A percentile compares a stretch with the other conserved stretches of the same genome.
phyloP scores from a whole-genome alignment of 2,797 vertebrate species.

The Neosalanx taihuensis region DNA sequence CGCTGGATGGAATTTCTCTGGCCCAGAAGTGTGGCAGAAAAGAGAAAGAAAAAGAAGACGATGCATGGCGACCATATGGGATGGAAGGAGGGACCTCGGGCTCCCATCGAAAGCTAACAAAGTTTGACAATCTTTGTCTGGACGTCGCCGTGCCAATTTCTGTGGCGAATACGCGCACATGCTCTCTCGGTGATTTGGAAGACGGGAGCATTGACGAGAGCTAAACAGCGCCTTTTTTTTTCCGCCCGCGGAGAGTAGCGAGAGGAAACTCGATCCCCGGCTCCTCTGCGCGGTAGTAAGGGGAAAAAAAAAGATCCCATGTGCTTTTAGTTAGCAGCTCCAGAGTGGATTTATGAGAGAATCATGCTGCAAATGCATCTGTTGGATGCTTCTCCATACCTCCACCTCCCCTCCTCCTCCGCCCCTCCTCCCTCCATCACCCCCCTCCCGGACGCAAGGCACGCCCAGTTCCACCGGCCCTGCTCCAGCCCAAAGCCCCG shows the following conservation, averaged over 20 bases:
- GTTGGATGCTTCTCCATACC: constrained; percentile 49
- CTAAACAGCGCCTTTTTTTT: constrained; percentile 46
- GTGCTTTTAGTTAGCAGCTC: constrained; percentile 71
- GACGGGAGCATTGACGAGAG: constrained; percentile 56
- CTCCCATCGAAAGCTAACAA: constrained; percentile 58
- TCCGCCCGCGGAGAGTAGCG: constrained; percentile 31
- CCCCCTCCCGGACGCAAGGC: constrained; percentile 26
- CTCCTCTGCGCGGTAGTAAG: constrained; percentile 54
- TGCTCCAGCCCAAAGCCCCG: constrained; percentile 26
- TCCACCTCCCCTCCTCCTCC: constrained; percentile 23
- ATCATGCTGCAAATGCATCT: constrained; percentile 58
- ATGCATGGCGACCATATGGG: constrained; percentile 64
- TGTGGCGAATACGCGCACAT: constrained; percentile 61
- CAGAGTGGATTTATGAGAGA: constrained; percentile 66
- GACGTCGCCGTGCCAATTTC: constrained; percentile 61
- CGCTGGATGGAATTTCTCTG: constrained; percentile 42
- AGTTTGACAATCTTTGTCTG: constrained; percentile 74
- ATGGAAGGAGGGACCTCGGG: constrained; percentile 24
- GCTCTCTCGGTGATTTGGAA: constrained; percentile 54
- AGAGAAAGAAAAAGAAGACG: constrained; percentile 9
- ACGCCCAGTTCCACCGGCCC: constrained; percentile 6
- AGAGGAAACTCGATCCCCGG: constrained; percentile 59
- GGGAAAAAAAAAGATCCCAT: constrained; percentile 51
- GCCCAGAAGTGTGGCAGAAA: constrained; percentile 41
- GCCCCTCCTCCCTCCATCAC: constrained; percentile 7